These are phyloP conservation scores for Ciconia stormi DNA, from an alignment of 2,113 vertebrate genomes.

Conservation along the genomic window DNA sequence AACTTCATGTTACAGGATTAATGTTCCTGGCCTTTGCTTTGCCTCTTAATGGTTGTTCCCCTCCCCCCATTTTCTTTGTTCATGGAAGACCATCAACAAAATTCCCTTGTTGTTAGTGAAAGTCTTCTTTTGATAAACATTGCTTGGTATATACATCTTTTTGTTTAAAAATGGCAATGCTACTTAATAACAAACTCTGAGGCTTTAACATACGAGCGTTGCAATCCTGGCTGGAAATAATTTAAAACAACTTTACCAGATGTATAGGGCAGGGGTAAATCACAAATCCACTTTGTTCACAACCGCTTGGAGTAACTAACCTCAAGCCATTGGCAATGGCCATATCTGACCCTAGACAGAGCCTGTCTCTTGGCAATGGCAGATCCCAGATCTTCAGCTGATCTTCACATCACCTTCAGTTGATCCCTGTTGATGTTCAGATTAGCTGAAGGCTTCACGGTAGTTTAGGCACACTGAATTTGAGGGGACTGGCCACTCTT, in stretches of 20 bases:
- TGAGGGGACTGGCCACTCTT: neutral
- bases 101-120: slow-evolving; percentile 24
- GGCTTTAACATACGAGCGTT: neutral
- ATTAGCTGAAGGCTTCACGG: neutral
- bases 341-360: neutral
- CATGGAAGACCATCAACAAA: slow-evolving; percentile 6
- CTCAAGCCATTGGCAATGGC: neutral
- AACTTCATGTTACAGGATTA: neutral
- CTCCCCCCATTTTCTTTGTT: neutral
- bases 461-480: neutral
- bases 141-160: slow-evolving; percentile 24
- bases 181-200: slow-evolving; percentile 63
- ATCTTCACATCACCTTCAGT: neutral
- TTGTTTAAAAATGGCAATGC: slow-evolving; percentile 56
- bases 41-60: neutral
- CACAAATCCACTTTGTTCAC: neutral
- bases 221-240: slow-evolving; percentile 14
- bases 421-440: neutral
- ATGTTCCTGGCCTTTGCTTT: neutral
- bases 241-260: slow-evolving; percentile 9
- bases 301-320: neutral
- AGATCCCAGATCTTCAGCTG: neutral
- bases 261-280: neutral
- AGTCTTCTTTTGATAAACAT: slow-evolving; percentile 47
- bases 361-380: neutral